Base-by-base conservation (phyloP, 2,888 invertebrate species). In the Torymus texanus region DNA sequence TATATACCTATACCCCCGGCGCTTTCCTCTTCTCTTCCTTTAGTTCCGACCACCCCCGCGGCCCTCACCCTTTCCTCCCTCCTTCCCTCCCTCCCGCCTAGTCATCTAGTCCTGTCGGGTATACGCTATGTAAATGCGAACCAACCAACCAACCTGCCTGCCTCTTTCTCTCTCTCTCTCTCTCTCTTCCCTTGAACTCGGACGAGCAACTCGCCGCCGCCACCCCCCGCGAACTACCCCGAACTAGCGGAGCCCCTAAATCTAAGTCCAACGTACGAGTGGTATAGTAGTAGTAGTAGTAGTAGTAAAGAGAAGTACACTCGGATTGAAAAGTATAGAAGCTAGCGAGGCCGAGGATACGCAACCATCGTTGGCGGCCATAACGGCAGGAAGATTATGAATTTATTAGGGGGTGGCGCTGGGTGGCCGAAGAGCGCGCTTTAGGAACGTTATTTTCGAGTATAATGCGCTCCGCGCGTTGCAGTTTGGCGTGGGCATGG, bases 101-200 rank as follows among this genome's bases (percentile, higher is more conserved):
- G 90, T 89, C 90, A 89, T 90, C 90, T 90, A 90, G 88, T 89
- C 88, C 88, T 88, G 87, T 86, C 85, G 87, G 89, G 87, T 89
- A 67, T 72, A 87, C 87, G 88, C 88, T 90, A 90, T 90, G 90
- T 90, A 90, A 90, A 90, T 90, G 89, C 83, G 88, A 75, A 51
- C 65, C 71, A 71, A 88, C 87, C 88, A 59, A 65, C 61, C 24
- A 12, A 81, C 82, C 82, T 55, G 29, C 51, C 13, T 66, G n/a
- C 16, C 56, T 56, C 66, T 55, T 62, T 70, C 82, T 82, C 82
- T 82, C 84, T 82, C 79, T 81, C 78, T 82, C 80, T 76, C 61
- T 79, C 82, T 80, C 75, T 78, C 77, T 74, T 78, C 72, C 71
- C 66, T 75, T 77, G 68, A 73, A 68, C 77, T 76, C 75, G 51